A percentile compares a stretch with the other conserved stretches of the same genome.
phyloP scores from a whole-genome alignment of 2,797 vertebrate genomes.

The Onychomys leucogaster region DNA sequence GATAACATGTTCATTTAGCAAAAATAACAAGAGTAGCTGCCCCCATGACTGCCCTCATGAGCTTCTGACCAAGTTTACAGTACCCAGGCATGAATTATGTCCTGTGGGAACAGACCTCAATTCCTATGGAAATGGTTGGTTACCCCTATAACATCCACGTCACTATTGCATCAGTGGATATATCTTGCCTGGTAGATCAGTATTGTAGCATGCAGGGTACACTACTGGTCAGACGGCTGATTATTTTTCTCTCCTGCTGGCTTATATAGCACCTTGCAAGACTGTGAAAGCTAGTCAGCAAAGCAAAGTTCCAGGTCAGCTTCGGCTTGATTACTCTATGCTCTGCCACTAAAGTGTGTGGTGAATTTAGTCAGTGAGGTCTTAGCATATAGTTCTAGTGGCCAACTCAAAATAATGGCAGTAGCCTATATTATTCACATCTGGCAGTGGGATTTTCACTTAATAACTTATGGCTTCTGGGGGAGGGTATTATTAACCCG shows the following conservation, averaged over 20 bases:
- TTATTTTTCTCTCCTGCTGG: background rate
- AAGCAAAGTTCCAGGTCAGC: background rate
- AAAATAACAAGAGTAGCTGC: background rate
- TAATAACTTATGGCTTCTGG: background rate
- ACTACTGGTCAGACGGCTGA: too few relatives aligned
- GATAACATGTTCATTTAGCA: background rate
- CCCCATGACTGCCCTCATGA: background rate
- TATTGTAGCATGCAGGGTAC: background rate
- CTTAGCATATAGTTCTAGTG: background rate
- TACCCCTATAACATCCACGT: too few relatives aligned
- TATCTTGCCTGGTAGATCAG: background rate
- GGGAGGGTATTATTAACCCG: background rate
- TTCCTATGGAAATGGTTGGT: background rate
- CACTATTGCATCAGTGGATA: too few relatives aligned
- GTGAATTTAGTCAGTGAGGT: background rate
- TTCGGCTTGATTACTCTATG: background rate
- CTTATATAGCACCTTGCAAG: background rate
- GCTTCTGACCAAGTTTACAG: background rate
- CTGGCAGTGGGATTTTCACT: background rate
- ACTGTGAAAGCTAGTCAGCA: background rate
- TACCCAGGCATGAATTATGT: too few relatives aligned
- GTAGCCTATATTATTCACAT: background rate
- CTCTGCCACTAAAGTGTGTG: background rate
- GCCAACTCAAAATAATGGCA: background rate
- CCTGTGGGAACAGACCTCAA: background rate